These are phyloP conservation scores for Cheilosia impressa DNA, from an alignment of 2,888 invertebrate species.

Conservation along the genomic window DNA sequence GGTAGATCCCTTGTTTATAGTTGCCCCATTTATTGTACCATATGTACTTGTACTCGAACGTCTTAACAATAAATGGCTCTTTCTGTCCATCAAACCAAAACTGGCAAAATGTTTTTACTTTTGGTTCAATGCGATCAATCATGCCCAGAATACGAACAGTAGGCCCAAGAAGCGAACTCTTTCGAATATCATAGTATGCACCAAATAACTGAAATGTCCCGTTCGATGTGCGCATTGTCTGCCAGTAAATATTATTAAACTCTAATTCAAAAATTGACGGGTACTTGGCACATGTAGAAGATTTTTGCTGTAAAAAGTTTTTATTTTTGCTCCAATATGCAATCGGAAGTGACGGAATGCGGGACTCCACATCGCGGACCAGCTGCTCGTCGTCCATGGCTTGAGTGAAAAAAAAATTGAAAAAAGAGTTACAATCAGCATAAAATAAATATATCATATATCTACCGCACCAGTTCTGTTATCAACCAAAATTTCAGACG, in stretches of 20 bases:
- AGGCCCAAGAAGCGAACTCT: slow-evolving; percentile 91
- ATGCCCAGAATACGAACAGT: slow-evolving; percentile 93
- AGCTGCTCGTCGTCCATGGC: slow-evolving; percentile 88
- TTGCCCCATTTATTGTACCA: slow-evolving; percentile 98
- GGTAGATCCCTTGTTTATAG: slow-evolving; percentile 94
- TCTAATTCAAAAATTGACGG: slow-evolving; percentile 95
- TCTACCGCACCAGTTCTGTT: slow-evolving; percentile 82
- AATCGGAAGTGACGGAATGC: slow-evolving; percentile 93
- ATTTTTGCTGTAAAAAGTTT: slow-evolving; percentile 86
- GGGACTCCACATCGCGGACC: slow-evolving; percentile 90
- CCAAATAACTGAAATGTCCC: slow-evolving; percentile 96
- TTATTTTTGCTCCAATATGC: slow-evolving; percentile 93
- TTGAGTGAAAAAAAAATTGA: slow-evolving; percentile 50
- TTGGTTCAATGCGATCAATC: slow-evolving; percentile 95
- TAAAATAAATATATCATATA: not conserved
- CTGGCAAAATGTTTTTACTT: slow-evolving; percentile 92
- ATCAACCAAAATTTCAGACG: slow-evolving; percentile 83
- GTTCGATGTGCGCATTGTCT: slow-evolving; percentile 91
- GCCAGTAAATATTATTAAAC: slow-evolving; percentile 97
- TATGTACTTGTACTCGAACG: slow-evolving; percentile 95
- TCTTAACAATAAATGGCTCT: slow-evolving; percentile 91
- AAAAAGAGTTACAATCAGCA: not conserved
- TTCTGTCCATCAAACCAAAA: slow-evolving; percentile 94
- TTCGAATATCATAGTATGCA: slow-evolving; percentile 93
- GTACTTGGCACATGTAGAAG: slow-evolving; percentile 90